Conservation (phyloP, 1,140 invertebrate species). For the Eulimnadia texana region DNA sequence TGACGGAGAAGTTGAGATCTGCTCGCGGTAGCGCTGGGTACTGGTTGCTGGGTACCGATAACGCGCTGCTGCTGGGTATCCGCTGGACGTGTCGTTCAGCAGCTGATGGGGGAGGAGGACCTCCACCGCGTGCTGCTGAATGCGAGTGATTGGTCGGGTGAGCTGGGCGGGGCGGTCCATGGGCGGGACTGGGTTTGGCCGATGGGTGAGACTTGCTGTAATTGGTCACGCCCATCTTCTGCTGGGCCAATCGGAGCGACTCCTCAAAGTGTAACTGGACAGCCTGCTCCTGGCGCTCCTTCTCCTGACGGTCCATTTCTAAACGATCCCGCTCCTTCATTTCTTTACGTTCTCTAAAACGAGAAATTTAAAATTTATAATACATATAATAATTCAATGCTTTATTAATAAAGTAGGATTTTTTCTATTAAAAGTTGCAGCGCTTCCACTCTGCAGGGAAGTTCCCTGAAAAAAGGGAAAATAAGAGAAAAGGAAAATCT, state of each 20-base stretch:
- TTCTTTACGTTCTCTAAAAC: constrained; percentile 31
- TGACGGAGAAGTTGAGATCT: constrained; percentile 5
- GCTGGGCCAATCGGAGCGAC: constrained; percentile 60
- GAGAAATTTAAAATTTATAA: constrained; percentile 6
- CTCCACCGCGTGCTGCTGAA: too few relatives aligned
- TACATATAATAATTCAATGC: not conserved
- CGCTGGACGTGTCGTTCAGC: not conserved
- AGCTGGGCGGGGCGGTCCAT: not conserved
- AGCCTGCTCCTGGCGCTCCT: constrained; percentile 50
- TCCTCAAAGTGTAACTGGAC: constrained; percentile 83
- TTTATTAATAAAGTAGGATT: not conserved
- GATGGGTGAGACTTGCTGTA: not conserved
- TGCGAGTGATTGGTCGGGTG: too few relatives aligned
- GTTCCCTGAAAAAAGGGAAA: too few relatives aligned
- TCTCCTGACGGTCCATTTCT: constrained; percentile 45
- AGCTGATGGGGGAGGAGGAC: not conserved
- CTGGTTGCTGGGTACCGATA: not conserved
- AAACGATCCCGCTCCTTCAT: constrained; percentile 38
- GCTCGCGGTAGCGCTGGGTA: constrained; percentile 6
- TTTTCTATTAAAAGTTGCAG: not conserved
- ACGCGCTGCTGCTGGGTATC: not conserved
- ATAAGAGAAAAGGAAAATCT: too few relatives aligned
- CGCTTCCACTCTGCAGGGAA: not conserved
- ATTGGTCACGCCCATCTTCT: constrained; percentile 45
- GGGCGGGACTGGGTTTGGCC: not conserved